Evolutionary conservation across 1,140 invertebrate species (phyloP).

Genomic region (Ericerus pela): DNA sequence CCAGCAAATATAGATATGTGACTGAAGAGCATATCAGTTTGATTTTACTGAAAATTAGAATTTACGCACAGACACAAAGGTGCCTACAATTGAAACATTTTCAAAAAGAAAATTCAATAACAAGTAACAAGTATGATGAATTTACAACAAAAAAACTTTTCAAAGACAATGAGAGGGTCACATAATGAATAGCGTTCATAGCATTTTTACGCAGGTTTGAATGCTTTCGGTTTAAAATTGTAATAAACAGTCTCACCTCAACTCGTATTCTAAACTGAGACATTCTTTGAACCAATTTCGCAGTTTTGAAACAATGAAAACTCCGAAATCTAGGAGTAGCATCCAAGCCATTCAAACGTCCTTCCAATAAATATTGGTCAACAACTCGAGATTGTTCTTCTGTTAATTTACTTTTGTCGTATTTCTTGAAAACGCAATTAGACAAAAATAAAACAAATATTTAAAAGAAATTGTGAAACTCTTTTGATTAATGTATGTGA

Average conservation of each 20-base stretch:
- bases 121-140: neutral
- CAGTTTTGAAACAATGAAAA: constrained; percentile 30
- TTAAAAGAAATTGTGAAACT: constrained; percentile 1
- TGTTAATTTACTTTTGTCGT: constrained; percentile 40
- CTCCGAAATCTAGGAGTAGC: constrained; percentile 27
- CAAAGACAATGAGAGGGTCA: neutral
- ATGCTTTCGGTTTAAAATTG: no score
- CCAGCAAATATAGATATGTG: no score
- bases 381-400: constrained; percentile 55
- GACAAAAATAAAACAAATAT: constrained; percentile 17
- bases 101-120: neutral
- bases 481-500: constrained; percentile 6
- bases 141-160: no score
- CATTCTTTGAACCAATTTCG: constrained; percentile 31
- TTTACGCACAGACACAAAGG: no score
- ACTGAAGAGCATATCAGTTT: no score
- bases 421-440: no score
- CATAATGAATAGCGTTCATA: neutral
- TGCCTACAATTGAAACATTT: neutral
- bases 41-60: no score
- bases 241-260: constrained; percentile 32
- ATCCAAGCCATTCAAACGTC: constrained; percentile 58
- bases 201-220: no score
- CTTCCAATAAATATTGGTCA: constrained; percentile 64
- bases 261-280: constrained; percentile 46